phyloP scores from a whole-genome alignment of 2,888 invertebrate genomes.

The Macrosiphum euphorbiae region DNA sequence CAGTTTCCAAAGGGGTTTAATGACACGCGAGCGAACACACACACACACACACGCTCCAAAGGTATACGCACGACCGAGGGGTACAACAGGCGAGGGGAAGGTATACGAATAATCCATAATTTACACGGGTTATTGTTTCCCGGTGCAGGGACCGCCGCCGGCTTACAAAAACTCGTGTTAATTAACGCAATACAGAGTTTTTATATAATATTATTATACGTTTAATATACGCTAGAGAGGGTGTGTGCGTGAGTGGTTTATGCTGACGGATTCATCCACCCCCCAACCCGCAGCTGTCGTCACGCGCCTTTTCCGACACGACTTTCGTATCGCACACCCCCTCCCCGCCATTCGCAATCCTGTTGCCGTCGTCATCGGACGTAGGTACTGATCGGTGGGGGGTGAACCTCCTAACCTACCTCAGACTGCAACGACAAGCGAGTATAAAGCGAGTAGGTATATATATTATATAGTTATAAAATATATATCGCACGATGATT shows the following conservation, averaged over 20 bases:
- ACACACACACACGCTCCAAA: conserved; percentile 3
- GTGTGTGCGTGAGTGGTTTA: not conserved
- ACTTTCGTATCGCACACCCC: not conserved
- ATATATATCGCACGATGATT: not conserved
- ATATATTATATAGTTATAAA: not conserved
- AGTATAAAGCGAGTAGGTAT: not conserved
- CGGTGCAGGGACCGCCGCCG: not conserved
- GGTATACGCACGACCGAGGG: not conserved
- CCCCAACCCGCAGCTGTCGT: not conserved
- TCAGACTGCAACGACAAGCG: not conserved
- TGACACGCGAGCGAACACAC: conserved; percentile 23
- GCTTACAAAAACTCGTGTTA: conserved; percentile 55
- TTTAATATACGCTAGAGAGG: not conserved
- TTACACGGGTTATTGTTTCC: conserved; percentile 61
- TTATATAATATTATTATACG: conserved; percentile 4
- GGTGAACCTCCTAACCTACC: not conserved
- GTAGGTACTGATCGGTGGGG: not conserved
- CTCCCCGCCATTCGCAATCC: not conserved
- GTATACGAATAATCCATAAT: conserved; percentile 60
- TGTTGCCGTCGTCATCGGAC: not conserved
- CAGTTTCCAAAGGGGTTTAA: conserved; percentile 54
- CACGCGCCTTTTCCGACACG: not conserved
- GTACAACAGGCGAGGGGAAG: not conserved
- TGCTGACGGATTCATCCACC: conserved; percentile 11
- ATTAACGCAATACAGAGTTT: conserved; percentile 24